These are phyloP conservation scores for Cryptus armator DNA, from an alignment of 2,888 invertebrate species.

Conservation along the genomic window DNA sequence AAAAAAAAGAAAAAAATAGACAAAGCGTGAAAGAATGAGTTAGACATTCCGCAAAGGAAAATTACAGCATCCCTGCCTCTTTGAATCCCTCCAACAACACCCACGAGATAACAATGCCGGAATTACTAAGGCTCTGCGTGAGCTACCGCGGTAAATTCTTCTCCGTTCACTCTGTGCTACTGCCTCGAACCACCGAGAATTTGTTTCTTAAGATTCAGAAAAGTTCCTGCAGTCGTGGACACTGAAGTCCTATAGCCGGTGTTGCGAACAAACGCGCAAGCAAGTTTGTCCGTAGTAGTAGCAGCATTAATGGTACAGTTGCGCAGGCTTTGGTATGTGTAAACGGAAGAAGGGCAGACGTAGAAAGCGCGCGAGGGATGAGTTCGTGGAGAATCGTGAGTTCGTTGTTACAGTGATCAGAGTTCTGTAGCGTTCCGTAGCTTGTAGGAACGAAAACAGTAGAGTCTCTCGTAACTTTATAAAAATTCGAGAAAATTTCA, in stretches of 20 bases:
- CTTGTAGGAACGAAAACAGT: background rate
- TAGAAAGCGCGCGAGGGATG: background rate
- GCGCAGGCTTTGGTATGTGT: background rate
- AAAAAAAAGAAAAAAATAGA: background rate
- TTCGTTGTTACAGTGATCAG: background rate
- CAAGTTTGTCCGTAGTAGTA: too few relatives aligned
- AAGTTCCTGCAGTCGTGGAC: conserved; percentile 25
- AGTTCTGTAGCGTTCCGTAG: background rate
- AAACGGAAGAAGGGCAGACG: background rate
- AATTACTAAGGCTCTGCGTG: conserved; percentile 32
- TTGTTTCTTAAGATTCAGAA: conserved; percentile 53
- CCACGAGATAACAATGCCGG: conserved; percentile 40
- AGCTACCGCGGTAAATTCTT: conserved; percentile 41
- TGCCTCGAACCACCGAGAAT: conserved; percentile 10
- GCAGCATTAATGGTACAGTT: too few relatives aligned
- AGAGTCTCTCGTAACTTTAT: background rate
- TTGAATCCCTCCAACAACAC: background rate
- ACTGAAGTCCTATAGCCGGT: background rate
- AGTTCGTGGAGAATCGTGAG: conserved; percentile 9
- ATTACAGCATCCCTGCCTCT: background rate
- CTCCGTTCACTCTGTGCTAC: background rate
- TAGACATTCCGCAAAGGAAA: background rate
- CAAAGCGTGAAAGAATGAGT: background rate
- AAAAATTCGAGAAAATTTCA: too few relatives aligned
- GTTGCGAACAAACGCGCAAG: background rate